Percentiles rank a stretch among this genome's conserved stretches.
Conservation (phyloP, 2,113 vertebrate genomes). For the Sturnira hondurensis region DNA sequence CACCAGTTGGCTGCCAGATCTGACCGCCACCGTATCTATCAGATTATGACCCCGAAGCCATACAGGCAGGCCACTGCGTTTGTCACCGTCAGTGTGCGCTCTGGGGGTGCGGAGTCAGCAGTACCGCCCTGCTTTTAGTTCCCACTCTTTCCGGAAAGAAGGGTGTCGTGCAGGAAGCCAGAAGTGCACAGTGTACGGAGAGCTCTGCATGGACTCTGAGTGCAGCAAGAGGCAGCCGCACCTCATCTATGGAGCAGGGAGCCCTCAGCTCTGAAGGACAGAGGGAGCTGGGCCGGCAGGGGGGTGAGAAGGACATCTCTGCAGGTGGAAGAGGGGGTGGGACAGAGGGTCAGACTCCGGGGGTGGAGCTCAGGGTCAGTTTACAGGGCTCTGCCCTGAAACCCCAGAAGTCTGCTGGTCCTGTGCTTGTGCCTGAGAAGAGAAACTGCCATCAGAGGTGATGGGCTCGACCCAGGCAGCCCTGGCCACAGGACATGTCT, state of each 20-base stretch:
- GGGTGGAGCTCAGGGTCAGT: background rate
- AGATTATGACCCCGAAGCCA: background rate
- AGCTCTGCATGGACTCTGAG: too few species aligned
- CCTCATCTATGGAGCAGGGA: background rate
- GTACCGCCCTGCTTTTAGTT: background rate
- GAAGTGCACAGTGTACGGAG: fast-evolving
- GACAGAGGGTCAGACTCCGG: background rate
- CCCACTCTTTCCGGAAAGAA: background rate
- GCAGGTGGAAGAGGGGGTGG: background rate
- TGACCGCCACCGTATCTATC: background rate
- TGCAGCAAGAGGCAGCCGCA: background rate
- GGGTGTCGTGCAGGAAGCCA: background rate
- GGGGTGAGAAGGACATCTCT: background rate
- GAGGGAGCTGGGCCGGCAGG: too few species aligned
- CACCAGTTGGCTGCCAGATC: background rate
- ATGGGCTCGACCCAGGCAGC: too few species aligned
- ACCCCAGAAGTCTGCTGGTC: background rate
- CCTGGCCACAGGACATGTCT: background rate
- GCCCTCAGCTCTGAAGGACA: too few species aligned
- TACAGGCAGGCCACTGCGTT: background rate
- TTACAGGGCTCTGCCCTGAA: background rate
- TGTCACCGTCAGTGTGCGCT: background rate
- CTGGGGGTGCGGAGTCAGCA: background rate
- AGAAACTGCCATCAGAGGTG: fast-evolving
- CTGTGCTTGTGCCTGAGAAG: background rate